phyloP scores from a whole-genome alignment of 64 coral and sea anemone species.

The Stylophora pistillata region DNA sequence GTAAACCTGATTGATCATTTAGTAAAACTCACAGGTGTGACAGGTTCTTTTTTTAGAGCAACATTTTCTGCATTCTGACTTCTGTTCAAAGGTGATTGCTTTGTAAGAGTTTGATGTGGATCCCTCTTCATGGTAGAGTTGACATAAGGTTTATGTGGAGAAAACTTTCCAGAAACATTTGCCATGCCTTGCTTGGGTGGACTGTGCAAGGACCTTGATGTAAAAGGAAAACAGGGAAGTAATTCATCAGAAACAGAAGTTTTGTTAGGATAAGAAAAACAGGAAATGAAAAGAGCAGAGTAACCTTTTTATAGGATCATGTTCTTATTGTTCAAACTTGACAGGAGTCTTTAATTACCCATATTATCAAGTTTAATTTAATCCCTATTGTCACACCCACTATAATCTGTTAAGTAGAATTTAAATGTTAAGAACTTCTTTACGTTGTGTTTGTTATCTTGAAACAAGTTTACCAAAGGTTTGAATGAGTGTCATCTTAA shows the following conservation, averaged over 20 bases:
- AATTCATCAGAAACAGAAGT: not conserved
- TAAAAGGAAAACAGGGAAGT: not conserved
- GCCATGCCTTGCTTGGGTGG: not conserved
- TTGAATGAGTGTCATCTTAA: no score
- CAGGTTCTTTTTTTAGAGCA: conserved; percentile 36
- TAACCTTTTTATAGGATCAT: not conserved
- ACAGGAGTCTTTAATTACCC: no score
- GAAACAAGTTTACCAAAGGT: no score
- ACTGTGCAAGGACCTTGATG: not conserved
- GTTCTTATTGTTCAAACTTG: no score
- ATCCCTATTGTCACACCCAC: no score
- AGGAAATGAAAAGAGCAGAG: not conserved
- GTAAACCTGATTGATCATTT: no score
- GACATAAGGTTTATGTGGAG: not conserved
- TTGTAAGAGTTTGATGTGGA: not conserved
- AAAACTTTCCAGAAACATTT: not conserved
- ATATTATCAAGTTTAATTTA: not conserved
- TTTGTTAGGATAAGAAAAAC: not conserved
- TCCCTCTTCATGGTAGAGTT: conserved; percentile 1
- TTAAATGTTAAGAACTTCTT: not conserved
- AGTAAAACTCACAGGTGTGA: conserved; percentile 20
- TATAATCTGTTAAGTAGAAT: no score
- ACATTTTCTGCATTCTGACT: not conserved
- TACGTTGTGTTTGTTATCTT: not conserved
- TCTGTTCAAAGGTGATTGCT: not conserved